phyloP scores from a whole-genome alignment of 30 jellyfish, hydroid and myxozoan genomes.

The Rhopilema esculentum region DNA sequence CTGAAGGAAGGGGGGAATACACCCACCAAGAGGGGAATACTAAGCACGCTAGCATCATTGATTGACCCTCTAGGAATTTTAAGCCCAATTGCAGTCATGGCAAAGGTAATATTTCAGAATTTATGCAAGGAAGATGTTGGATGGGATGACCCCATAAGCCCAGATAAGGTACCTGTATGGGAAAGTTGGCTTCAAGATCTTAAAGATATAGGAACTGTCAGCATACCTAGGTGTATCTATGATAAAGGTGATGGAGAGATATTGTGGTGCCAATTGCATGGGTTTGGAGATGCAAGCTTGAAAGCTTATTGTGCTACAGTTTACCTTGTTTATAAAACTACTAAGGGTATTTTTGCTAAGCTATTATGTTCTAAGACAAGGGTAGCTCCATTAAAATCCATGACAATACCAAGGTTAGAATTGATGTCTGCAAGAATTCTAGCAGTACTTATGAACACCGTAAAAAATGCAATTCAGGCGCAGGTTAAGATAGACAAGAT shows the following conservation, averaged over 20 bases:
- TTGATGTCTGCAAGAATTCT: constrained; percentile 27
- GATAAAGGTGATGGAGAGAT: constrained; percentile 11
- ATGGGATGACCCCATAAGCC: constrained; percentile 57
- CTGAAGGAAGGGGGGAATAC: neutral
- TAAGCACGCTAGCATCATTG: constrained; percentile 42
- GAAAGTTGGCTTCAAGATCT: constrained; percentile 38
- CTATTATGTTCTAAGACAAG: constrained; percentile 48
- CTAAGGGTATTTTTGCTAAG: constrained; percentile 10
- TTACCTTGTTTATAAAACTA: constrained; percentile 20
- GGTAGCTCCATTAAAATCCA: constrained; percentile 23
- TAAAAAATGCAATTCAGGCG: neutral
- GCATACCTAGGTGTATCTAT: constrained; percentile 21
- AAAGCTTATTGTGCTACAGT: constrained; percentile 35
- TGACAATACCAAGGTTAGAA: constrained; percentile 14
- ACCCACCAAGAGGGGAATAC: constrained; percentile 56
- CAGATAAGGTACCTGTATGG: constrained; percentile 32
- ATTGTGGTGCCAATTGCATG: constrained; percentile 27
- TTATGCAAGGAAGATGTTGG: constrained; percentile 53
- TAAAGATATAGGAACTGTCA: neutral
- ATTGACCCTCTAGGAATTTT: constrained; percentile 64
- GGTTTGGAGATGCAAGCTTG: constrained; percentile 59
- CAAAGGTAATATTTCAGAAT: constrained; percentile 19
- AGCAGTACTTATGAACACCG: constrained; percentile 17
- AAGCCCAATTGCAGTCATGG: constrained; percentile 29
- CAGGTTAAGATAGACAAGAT: neutral